Percentiles rank a stretch among this genome's conserved stretches.
These are phyloP conservation scores for Drosophila yakuba DNA, from an alignment of 1,140 invertebrate species.

Conservation along the genomic window DNA sequence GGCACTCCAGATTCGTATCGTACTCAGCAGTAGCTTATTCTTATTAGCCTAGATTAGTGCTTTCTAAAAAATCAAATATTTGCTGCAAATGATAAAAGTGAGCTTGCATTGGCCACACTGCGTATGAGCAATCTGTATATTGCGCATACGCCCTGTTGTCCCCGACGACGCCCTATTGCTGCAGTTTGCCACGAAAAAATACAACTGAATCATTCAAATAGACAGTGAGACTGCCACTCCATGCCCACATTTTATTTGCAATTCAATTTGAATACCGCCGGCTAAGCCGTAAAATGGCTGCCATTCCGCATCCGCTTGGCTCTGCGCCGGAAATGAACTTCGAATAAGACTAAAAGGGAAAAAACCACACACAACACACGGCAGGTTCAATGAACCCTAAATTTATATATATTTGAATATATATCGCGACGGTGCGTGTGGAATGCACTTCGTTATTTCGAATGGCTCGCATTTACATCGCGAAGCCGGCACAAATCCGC, in stretches of 20 bases:
- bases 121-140: slow-evolving; percentile 2
- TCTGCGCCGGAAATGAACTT: slow-evolving; percentile 54
- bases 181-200: not conserved
- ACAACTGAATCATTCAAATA: slow-evolving; percentile 14
- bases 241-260: slow-evolving; percentile 30
- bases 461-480: slow-evolving; percentile 64
- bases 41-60: no score
- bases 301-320: slow-evolving; percentile 4
- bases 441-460: slow-evolving; percentile 63
- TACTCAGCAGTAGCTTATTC: no score
- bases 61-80: not conserved
- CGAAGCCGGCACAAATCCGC: slow-evolving; percentile 39
- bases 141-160: slow-evolving; percentile 7
- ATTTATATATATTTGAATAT: slow-evolving; percentile 17
- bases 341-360: not conserved
- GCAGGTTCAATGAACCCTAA: slow-evolving; percentile 47
- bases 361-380: no score
- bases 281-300: slow-evolving; percentile 29
- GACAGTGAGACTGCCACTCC: slow-evolving; percentile 4
- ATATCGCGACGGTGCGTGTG: slow-evolving; percentile 25
- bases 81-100: no score
- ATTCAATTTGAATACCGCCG: slow-evolving; percentile 58
- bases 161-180: not conserved
- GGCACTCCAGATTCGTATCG: not conserved
- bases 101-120: not conserved